Evolutionary conservation across 2,113 vertebrate genomes (phyloP).

Genomic region (Penelope pileata): DNA sequence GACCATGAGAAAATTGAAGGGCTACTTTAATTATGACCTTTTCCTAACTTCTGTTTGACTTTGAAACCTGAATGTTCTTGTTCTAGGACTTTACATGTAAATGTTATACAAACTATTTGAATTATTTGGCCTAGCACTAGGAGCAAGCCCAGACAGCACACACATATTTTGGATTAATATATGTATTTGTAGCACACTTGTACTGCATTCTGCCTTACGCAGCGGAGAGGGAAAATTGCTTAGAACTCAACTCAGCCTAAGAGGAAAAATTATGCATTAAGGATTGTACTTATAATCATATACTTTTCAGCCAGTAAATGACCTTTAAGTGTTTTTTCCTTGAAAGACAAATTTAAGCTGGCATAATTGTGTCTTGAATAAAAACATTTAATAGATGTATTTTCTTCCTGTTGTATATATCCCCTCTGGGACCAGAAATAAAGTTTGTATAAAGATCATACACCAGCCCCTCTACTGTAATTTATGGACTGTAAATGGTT

Average conservation of each 20-base stretch:
- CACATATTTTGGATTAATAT: neutral
- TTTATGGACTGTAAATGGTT: neutral
- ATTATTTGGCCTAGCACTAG: neutral
- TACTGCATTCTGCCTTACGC: neutral
- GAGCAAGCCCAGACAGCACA: neutral
- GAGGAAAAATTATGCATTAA: neutral
- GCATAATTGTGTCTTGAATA: neutral
- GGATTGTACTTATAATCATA: neutral
- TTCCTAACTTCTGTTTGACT: neutral
- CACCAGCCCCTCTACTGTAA: neutral
- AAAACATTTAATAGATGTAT: neutral
- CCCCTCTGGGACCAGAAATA: neutral
- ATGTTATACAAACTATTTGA: neutral
- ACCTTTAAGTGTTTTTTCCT: neutral
- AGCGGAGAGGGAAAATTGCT: neutral
- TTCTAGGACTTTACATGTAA: neutral
- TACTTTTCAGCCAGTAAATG: slow-evolving; percentile 4
- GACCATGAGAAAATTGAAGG: neutral
- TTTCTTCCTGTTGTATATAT: neutral
- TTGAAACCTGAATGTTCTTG: neutral
- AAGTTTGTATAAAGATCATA: neutral
- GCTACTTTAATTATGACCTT: neutral
- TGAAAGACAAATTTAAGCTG: neutral
- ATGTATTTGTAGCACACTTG: neutral
- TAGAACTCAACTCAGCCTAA: neutral